Conservation (phyloP, 2,888 invertebrate species). For the Oscheius sp. region DNA sequence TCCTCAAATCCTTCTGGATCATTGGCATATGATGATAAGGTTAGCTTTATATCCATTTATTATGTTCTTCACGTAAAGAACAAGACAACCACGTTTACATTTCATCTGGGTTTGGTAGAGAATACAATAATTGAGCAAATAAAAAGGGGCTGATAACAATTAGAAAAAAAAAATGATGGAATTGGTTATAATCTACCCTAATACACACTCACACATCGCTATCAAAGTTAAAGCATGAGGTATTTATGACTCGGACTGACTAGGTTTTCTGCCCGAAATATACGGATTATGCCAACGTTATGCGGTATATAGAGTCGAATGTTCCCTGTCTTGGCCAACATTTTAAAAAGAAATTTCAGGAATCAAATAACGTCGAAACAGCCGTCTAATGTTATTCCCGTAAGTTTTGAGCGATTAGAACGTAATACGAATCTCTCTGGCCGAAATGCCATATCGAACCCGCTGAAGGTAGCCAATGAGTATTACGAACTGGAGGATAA, state of each 20-base stretch:
- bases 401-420: neutral
- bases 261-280: neutral
- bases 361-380: constrained; percentile 1
- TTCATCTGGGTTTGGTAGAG: neutral
- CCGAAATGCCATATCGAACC: neutral
- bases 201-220: neutral
- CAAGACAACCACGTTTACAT: neutral
- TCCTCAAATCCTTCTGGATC: constrained; percentile 80
- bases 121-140: constrained; percentile 18
- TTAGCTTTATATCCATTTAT: constrained; percentile 1
- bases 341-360: neutral
- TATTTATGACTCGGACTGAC: neutral
- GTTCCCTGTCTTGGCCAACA: no score
- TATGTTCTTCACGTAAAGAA: neutral
- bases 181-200: neutral
- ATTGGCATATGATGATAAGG: constrained; percentile 78
- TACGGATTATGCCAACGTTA: neutral
- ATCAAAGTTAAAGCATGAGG: neutral
- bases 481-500: neutral
- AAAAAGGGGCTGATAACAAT: neutral
- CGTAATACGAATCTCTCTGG: neutral
- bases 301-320: no score
- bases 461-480: neutral
- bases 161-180: neutral
- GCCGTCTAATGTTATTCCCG: neutral